Evolutionary conservation across 1,140 invertebrate genomes (phyloP), one percentile per base, ranked within the genome.

Genomic region (Portunus trituberculatus): DNA sequence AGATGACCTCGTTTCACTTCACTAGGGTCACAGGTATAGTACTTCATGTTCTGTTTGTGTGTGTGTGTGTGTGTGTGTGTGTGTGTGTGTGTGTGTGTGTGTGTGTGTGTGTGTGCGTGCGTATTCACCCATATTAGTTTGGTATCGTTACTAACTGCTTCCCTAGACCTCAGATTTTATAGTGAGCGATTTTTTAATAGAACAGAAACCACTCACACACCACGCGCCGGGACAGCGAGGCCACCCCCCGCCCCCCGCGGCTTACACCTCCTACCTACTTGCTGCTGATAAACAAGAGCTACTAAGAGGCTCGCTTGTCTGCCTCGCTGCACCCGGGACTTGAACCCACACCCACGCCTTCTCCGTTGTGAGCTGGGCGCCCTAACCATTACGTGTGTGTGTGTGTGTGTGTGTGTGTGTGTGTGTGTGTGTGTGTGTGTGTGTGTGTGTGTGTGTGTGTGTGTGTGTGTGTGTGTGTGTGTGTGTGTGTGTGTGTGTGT

Each of bases 71-170:
- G 83, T 84, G 83, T 84, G 83, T 84, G 83, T 84, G 83, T 84
- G 83, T 84, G 83, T 84, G 83, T 84, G 83, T 84, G 83, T 84
- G 83, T 84, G 83, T 84, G 83, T 84, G 83, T 84, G 83, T 84
- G 83, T 84, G 83, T 84, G 83, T 84, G 83, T 84, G 83, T 84
- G 83, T 84, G 83, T 32, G 10, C 1, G 4, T 29, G 4, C 7
- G 28, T 25, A 82, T 39, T 39, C 39, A 39, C 1, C 39, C 39
- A 39, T 6, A 39, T 39, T 39, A 1, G 39, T 39, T 6, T 6
- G 39, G 39, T 39, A 1, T 39, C 39, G 39, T 7, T 28, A 82
- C 76, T 4, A 28, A 8, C 28, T 20, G 76, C 4, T 82, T 82
- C 16, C 76, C 16, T 82, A 25, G 28, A 82, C 1, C 7, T 25